Conservation (phyloP, 2,888 invertebrate genomes). For the Drosophila meridionalis region DNA sequence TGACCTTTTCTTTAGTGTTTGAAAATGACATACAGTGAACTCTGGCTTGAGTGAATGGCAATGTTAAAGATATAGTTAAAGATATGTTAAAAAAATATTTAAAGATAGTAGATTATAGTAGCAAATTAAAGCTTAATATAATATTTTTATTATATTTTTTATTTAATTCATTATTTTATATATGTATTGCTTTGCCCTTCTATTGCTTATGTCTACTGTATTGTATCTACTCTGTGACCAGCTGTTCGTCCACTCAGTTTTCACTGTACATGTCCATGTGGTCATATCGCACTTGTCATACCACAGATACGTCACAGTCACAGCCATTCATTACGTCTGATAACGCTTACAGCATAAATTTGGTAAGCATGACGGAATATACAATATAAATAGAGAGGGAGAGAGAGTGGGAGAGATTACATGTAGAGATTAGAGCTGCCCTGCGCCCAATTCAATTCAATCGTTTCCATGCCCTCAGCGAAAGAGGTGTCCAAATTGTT, state of each 20-base stretch:
- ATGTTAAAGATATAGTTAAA: neutral
- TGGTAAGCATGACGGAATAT: constrained; percentile 1
- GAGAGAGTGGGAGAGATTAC: neutral
- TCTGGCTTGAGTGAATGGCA: neutral
- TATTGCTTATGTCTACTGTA: no score
- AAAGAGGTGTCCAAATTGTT: constrained; percentile 24
- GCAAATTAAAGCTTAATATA: neutral
- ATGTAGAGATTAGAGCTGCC: constrained; percentile 1
- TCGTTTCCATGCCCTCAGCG: neutral
- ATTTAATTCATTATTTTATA: no score
- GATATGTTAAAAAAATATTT: no score
- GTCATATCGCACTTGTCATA: constrained; percentile 45
- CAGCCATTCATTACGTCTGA: constrained; percentile 14
- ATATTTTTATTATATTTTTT: neutral
- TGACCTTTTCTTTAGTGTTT: neutral
- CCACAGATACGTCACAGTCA: constrained; percentile 50
- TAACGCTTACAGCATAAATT: constrained; percentile 17
- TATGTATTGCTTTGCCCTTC: no score
- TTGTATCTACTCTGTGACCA: neutral
- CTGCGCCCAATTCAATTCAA: neutral
- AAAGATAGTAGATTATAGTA: neutral
- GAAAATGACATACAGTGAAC: neutral
- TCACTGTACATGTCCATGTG: neutral
- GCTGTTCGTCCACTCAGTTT: neutral
- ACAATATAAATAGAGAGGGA: neutral